Evolutionary conservation across 2,797 vertebrate genomes (phyloP).

Genomic region (Phylloscopus collybita): DNA sequence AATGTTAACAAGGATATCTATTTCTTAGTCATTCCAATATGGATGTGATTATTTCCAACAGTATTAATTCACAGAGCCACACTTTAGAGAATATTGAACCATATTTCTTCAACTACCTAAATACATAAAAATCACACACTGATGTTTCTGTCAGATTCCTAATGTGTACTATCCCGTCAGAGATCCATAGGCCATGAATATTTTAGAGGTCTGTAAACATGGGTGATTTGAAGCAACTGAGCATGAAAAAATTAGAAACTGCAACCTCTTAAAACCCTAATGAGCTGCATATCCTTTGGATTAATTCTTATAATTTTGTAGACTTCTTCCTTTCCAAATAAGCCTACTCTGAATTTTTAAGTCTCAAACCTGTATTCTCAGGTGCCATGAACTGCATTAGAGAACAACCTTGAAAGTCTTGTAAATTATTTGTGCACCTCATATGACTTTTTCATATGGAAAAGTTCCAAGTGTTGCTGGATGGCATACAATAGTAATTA

Average conservation of each 20-base stretch:
- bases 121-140: background rate
- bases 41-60: background rate
- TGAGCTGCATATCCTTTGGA: background rate
- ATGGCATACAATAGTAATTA: background rate
- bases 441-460: background rate
- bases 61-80: conserved; percentile 25
- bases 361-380: background rate
- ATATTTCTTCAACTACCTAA: background rate
- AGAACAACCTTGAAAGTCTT: background rate
- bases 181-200: background rate
- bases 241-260: background rate
- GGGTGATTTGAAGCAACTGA: background rate
- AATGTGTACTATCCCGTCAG: background rate
- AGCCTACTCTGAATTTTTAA: background rate
- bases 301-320: background rate
- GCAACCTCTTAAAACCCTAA: background rate
- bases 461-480: background rate
- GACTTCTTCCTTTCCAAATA: background rate
- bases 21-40: conserved; percentile 33
- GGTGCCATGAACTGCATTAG: background rate
- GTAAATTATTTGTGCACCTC: background rate
- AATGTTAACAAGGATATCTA: background rate
- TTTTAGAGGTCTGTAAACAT: background rate
- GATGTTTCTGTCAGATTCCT: background rate
- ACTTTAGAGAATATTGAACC: conserved; percentile 18